These are phyloP conservation scores for Dipodomys spectabilis DNA, from an alignment of 2,113 vertebrate species.

Conservation along the genomic window DNA sequence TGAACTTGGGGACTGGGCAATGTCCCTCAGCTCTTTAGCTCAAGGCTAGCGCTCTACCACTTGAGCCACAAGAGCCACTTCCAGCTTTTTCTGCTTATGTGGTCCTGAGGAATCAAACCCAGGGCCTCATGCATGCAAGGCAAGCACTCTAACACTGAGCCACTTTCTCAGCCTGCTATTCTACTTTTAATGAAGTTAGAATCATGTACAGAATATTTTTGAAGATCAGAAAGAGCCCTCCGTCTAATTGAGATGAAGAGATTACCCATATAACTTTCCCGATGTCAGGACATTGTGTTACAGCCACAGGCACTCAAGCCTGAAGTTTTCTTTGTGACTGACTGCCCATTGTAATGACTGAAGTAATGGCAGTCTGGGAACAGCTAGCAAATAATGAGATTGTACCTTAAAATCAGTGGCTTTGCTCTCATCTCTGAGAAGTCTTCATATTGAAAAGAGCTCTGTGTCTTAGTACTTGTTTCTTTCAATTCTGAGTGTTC, in stretches of 20 bases:
- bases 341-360: rapidly evolving
- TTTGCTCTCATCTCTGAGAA: background rate
- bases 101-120: no score
- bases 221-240: background rate
- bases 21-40: no score
- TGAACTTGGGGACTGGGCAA: no score
- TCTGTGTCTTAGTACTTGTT: background rate
- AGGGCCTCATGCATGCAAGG: no score
- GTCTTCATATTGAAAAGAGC: no score
- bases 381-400: background rate
- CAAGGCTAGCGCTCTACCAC: no score
- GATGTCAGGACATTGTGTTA: background rate
- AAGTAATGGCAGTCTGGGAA: background rate
- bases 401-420: background rate
- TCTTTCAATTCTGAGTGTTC: background rate
- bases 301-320: no score
- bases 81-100: no score
- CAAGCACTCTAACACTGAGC: no score
- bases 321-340: no score
- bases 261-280: background rate
- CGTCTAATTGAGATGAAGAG: rapidly evolving
- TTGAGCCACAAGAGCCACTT: no score
- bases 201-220: background rate
- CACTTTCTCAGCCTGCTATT: no score
- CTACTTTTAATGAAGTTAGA: background rate